Conservation (phyloP, 2,113 vertebrate species). For the Panthera leo region DNA sequence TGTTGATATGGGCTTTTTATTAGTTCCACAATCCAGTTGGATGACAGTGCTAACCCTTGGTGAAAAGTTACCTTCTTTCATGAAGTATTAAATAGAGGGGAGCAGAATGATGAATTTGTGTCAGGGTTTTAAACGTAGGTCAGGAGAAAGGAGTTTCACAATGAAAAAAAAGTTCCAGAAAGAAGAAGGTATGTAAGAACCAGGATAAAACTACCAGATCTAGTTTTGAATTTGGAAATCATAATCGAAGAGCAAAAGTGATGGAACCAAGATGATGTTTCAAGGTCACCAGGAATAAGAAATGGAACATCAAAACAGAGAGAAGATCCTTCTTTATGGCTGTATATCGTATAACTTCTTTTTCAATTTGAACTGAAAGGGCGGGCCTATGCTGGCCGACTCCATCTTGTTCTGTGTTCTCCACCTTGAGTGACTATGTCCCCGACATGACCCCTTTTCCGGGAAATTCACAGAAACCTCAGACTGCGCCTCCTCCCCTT, state of each 20-base stretch:
- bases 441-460: too few species aligned
- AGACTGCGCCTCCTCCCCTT: too few species aligned
- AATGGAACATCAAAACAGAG: neutral
- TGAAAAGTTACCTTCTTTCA: neutral
- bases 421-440: too few species aligned
- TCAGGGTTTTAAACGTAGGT: neutral
- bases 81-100: neutral
- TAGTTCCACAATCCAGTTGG: neutral
- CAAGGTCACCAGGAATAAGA: neutral
- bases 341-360: neutral
- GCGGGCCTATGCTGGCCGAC: too few species aligned
- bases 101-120: neutral
- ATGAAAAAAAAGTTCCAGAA: neutral
- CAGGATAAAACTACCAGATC: neutral
- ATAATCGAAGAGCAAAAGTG: neutral
- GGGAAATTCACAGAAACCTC: too few species aligned
- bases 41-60: neutral
- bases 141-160: neutral
- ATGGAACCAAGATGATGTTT: neutral
- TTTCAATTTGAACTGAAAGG: neutral
- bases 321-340: neutral
- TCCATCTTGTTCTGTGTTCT: too few species aligned
- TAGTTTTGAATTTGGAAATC: constrained; percentile 31
- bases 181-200: neutral
- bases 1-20: neutral